Base-by-base conservation (phyloP, 2,888 invertebrate genomes). In the Leptopilina myrica region DNA sequence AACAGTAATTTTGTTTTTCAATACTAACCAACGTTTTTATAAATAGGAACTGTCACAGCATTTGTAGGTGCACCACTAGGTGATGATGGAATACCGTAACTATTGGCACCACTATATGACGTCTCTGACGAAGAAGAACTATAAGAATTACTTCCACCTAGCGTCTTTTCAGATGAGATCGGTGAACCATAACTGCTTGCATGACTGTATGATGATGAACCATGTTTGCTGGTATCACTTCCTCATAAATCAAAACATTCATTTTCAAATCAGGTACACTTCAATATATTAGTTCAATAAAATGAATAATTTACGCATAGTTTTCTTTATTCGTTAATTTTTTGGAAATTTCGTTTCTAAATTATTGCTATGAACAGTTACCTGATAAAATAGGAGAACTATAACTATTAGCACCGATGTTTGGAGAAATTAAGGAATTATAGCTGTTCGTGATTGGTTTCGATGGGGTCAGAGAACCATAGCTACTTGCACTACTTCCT, bases 21-120 rank as follows among this genome's bases (percentile, higher is more conserved):
- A n/a, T 8, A 59, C 85, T 85, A 81, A 90, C 95, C 93, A 0
- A 95, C 91, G 87, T 95, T 94, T 88, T 94, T 95, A 86, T 95
- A 94, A 59, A 95, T 93, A 65, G 95, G 95, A 75, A 95, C 93
- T 0, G 94, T 93, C 69, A 95, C 94, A 0, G 95, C 95, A 84
- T 93, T 95, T 46, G 94, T 94, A 0, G 94, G 93, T 77, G 93
- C 93, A n/a, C 20, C 53, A 5, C n/a, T 26, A 56, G 49, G 9
- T n/a, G 56, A 53, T 56, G 12, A n/a, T 33, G 73, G 33, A n/a
- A 4, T 12, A 53, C 26, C 26, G 0, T 20, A 14, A 12, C 49
- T 59, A 59, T 59, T 69, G 26, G 67, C 15, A 49, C 49, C 49
- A 33, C 1, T 33, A 26, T 26, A n/a, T 33, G 20, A 26, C 26